Evolutionary conservation across 2,113 vertebrate genomes (phyloP).

Genomic region (Notothenia rossii): DNA sequence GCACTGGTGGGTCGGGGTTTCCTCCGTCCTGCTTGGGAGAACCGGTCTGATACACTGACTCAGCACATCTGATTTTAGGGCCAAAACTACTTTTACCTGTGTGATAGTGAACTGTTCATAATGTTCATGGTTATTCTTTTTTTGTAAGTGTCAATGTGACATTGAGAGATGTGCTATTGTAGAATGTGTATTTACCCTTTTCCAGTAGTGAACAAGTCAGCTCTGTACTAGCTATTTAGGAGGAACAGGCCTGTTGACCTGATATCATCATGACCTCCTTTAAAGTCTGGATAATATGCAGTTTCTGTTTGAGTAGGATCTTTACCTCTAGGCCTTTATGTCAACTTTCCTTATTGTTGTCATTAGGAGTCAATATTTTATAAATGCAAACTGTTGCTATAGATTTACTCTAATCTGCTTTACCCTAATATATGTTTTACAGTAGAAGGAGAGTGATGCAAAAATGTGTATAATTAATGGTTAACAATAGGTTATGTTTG

Average conservation of each 20-base stretch:
- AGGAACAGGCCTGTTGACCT: no score
- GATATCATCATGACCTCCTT: no score
- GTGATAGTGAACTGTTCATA: neutral
- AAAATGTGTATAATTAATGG: conserved; percentile 3
- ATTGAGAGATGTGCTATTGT: neutral
- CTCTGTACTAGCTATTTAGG: no score
- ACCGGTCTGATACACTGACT: conserved; percentile 39
- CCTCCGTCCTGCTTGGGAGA: conserved; percentile 49
- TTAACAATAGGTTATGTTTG: neutral
- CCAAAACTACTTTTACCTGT: conserved; percentile 8
- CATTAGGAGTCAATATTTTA: conserved; percentile 1
- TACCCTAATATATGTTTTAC: neutral
- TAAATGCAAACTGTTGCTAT: neutral
- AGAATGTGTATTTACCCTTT: no score
- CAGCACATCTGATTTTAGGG: neutral
- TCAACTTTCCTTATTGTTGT: neutral
- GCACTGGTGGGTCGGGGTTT: conserved; percentile 40
- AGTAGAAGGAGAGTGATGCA: neutral
- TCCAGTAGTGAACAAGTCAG: no score
- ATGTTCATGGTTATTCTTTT: neutral
- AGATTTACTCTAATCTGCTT: neutral
- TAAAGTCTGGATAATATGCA: neutral
- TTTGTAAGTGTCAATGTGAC: neutral
- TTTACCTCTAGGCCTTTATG: conserved; percentile 1
- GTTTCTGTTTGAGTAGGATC: neutral